Conservation (phyloP, 2,113 vertebrate genomes). For the Gallinago paraguaiae region DNA sequence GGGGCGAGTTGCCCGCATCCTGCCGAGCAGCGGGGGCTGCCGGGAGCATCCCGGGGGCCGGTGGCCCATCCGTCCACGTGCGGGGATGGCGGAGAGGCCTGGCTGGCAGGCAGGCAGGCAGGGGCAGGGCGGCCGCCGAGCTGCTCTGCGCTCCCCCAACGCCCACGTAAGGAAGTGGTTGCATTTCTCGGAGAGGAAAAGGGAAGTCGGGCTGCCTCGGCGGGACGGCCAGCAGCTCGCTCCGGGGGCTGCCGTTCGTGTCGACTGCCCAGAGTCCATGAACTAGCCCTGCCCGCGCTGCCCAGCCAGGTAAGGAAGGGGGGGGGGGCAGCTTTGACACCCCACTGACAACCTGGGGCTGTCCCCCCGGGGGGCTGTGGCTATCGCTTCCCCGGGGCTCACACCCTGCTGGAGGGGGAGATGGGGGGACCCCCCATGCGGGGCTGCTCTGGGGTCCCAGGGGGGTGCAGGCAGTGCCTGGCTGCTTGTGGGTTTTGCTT, state of each 20-base stretch:
- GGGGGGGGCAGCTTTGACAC: neutral
- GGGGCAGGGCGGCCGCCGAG: constrained; percentile 39
- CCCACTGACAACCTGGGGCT: neutral
- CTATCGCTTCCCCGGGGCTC: neutral
- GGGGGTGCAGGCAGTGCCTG: neutral
- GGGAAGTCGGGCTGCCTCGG: constrained; percentile 69
- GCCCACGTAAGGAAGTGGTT: constrained; percentile 85
- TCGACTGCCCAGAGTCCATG: constrained; percentile 91
- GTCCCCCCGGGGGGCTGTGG: neutral
- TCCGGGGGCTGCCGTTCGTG: constrained; percentile 78
- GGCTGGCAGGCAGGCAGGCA: neutral
- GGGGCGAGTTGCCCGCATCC: neutral
- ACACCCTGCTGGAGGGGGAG: neutral
- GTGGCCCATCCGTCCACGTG: neutral
- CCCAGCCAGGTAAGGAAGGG: constrained; percentile 30
- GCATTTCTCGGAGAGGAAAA: constrained; percentile 75
- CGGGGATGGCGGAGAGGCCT: neutral
- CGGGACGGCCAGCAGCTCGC: constrained; percentile 8
- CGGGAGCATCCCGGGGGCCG: neutral
- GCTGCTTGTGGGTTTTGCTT: neutral
- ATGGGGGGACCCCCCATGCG: fast-evolving
- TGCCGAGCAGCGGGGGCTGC: neutral
- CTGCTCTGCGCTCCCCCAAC: constrained; percentile 52
- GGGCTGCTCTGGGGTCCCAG: neutral
- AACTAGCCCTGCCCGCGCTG: constrained; percentile 52